Evolutionary conservation across 2,797 vertebrate species (phyloP), one percentile per base, ranked within the genome.

Genomic region (Halcyon leucocephala): DNA sequence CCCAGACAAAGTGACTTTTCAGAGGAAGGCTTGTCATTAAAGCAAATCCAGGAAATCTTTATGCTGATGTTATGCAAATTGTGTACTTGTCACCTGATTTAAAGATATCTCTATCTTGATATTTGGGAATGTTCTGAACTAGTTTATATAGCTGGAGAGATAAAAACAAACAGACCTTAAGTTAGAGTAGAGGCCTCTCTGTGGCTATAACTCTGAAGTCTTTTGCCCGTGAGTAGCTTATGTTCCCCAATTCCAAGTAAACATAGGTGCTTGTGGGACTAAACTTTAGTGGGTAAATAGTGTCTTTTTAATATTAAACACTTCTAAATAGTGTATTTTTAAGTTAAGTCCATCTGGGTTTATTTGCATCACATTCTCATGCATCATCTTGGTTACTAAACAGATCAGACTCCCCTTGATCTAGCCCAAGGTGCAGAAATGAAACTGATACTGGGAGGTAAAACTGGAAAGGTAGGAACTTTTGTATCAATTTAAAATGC

Each of bases 391-490:
- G 14, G 69, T 78, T 96, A 55, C 88, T 90, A 60, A 89, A 82
- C 98, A 99, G 99, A 98, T 95, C 99, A 99, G 97, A 99, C 98
- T 3, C 97, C 98, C 5, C 80, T 99, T 92, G 99, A 99, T 92
- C 97, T 99, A 93, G 98, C 98, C 57, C 98, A 98, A 52, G 98
- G 97, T 88, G 97, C 98, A 81, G 99, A 99, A 97, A 98, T 99
- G 95, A 99, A 98, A 74, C 97, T 97, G 48, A 96, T 99, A 86
- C 97, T 99, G 74, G 93, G 96, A 94, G 98, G 97, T 55, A 98
- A 98, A 98, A 93, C 97, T 91, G 97, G 96, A 87, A 99, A 99
- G 98, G 98, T 98, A 87, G 54, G 96, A 93, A 65, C 35, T 82
- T 70, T 15, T 67, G 6, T 86, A 33, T 49, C 20, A 37, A 60